These are phyloP conservation scores for Zosterops hypoxanthus DNA, from an alignment of 2,113 vertebrate genomes.

Conservation along the genomic window DNA sequence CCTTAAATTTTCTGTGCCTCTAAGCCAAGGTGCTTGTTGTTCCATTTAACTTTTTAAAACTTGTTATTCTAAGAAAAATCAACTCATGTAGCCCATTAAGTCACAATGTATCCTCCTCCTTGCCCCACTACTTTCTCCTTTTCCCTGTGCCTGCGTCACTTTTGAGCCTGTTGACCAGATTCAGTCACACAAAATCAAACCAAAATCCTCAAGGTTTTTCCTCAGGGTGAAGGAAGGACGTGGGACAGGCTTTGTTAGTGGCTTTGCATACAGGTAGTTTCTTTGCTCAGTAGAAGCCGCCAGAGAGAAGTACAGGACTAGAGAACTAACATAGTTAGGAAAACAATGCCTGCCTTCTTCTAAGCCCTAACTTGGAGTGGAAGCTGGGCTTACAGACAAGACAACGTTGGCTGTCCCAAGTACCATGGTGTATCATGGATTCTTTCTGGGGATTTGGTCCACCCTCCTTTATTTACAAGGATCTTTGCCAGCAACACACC, in stretches of 20 bases:
- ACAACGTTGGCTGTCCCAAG: rapidly evolving
- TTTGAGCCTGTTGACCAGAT: background rate
- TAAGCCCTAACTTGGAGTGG: background rate
- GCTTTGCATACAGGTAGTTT: background rate
- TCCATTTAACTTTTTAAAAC: background rate
- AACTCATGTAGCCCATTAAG: background rate
- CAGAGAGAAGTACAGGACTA: background rate
- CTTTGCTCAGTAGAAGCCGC: background rate
- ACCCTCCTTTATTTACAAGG: background rate
- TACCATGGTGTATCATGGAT: background rate
- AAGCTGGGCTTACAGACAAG: background rate
- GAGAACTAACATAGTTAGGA: background rate
- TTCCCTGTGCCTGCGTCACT: background rate
- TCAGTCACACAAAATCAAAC: background rate
- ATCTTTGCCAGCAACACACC: background rate
- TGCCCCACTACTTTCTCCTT: background rate
- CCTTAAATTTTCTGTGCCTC: background rate
- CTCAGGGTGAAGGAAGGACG: background rate
- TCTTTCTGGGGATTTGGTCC: background rate
- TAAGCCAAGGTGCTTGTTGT: background rate
- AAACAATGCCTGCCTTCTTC: background rate
- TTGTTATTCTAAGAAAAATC: background rate
- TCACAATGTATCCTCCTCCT: background rate
- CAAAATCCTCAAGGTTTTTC: background rate
- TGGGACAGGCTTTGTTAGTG: background rate